Conservation (phyloP, 2,797 vertebrate species). For the Hydrolagus colliei region DNA sequence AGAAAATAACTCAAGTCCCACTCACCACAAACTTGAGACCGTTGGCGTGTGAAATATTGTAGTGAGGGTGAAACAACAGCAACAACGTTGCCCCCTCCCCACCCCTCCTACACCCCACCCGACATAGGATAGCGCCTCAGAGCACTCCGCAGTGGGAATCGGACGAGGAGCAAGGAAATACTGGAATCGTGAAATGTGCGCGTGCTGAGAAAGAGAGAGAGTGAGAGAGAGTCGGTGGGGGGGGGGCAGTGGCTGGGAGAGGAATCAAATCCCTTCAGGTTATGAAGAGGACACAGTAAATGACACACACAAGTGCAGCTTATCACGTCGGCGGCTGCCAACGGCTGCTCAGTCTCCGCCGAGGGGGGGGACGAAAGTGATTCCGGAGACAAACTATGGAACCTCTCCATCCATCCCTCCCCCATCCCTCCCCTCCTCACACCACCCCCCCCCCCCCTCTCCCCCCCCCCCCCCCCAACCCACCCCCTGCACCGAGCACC, state of each 20-base stretch:
- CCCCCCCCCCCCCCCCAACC: no score
- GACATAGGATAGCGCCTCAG: no score
- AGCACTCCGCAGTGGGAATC: slow-evolving; percentile 35
- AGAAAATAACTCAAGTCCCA: no score
- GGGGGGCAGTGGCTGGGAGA: slow-evolving; percentile 33
- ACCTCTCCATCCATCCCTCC: slow-evolving; percentile 46
- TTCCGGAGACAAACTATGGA: slow-evolving; percentile 84
- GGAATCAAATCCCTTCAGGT: slow-evolving; percentile 40
- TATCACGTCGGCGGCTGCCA: slow-evolving; percentile 51
- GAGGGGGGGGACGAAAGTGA: slow-evolving; percentile 63
- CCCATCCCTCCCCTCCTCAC: no score
- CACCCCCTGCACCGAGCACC: slow-evolving; percentile 88
- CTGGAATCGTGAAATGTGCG: no score
- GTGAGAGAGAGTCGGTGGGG: slow-evolving; percentile 32
- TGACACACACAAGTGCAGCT: slow-evolving; percentile 58
- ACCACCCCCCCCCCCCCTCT: no score
- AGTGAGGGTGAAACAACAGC: no score
- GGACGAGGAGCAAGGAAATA: background rate
- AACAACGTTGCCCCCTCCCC: no score
- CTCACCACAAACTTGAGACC: no score
- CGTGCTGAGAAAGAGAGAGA: no score
- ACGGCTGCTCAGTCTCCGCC: slow-evolving; percentile 63
- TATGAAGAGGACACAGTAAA: slow-evolving; percentile 53
- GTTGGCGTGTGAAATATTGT: no score
- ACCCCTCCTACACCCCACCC: no score